A percentile compares a stretch with the other conserved stretches of the same genome.
Evolutionary conservation across 2,113 vertebrate species (phyloP).

Genomic region (Amblyornis subalaris): DNA sequence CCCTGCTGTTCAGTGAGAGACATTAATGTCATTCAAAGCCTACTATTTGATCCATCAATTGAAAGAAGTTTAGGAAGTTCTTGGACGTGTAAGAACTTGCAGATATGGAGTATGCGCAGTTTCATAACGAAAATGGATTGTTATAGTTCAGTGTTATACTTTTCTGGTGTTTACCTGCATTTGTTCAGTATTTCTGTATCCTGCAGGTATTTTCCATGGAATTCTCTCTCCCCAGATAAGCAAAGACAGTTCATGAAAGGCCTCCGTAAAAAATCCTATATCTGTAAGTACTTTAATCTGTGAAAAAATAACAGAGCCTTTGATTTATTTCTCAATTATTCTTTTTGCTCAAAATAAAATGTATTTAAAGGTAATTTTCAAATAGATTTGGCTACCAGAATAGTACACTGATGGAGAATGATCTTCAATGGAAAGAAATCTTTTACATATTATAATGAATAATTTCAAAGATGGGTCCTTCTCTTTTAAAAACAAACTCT

Average conservation of each 20-base stretch:
- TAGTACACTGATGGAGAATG: neutral
- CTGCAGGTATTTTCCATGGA: constrained; percentile 58
- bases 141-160: neutral
- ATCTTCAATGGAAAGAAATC: neutral
- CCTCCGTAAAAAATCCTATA: constrained; percentile 73
- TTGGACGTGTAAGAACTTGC: neutral
- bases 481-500: neutral
- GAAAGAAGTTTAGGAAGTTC: neutral
- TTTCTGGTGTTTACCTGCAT: constrained; percentile 55
- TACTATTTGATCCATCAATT: neutral
- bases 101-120: neutral
- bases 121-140: neutral
- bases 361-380: neutral
- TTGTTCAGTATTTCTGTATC: constrained; percentile 50
- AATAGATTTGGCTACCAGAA: neutral
- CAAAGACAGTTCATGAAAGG: constrained; percentile 68
- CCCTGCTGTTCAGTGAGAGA: neutral
- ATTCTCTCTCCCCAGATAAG: constrained; percentile 68
- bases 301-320: constrained; percentile 29
- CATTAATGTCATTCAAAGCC: neutral
- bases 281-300: constrained; percentile 76
- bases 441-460: neutral
- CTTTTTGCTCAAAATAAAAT: neutral
- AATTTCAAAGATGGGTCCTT: neutral
- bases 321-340: neutral